Conservation (phyloP, 2,888 invertebrate genomes). For the Caenorhabditis sinica region DNA sequence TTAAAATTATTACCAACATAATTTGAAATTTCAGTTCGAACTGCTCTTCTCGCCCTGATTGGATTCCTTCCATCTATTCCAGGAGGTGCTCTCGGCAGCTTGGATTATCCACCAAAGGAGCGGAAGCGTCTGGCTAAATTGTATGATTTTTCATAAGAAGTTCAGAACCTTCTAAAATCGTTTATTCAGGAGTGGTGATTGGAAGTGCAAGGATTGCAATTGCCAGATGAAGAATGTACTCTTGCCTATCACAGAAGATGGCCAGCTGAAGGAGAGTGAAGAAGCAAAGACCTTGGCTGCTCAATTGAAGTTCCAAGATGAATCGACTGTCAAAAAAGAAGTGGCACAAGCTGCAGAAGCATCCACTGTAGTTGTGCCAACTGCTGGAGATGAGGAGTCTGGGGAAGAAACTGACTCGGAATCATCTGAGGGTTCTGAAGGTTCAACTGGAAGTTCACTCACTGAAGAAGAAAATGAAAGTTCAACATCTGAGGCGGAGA, state of each 20-base stretch:
- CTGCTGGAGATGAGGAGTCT: neutral
- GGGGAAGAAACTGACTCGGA: neutral
- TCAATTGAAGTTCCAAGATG: slow-evolving; percentile 65
- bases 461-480: too few relatives aligned
- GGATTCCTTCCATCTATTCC: slow-evolving; percentile 96
- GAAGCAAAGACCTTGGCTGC: slow-evolving; percentile 66
- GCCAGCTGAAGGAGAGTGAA: slow-evolving; percentile 43
- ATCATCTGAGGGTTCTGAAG: too few relatives aligned
- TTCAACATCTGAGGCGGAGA: too few relatives aligned
- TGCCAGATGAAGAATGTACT: slow-evolving; percentile 71
- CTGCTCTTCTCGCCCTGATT: slow-evolving; percentile 93
- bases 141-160: slow-evolving; percentile 84
- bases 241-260: slow-evolving; percentile 66
- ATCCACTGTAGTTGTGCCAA: neutral
- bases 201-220: slow-evolving; percentile 73
- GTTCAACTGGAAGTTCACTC: too few relatives aligned
- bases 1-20: neutral
- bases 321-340: slow-evolving; percentile 40
- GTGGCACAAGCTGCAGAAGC: neutral
- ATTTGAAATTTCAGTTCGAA: slow-evolving; percentile 87
- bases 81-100: slow-evolving; percentile 92
- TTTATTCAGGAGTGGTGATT: slow-evolving; percentile 66
- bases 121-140: slow-evolving; percentile 90
- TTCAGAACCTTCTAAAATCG: neutral
- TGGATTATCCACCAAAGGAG: slow-evolving; percentile 93